Conservation (phyloP, 2,797 vertebrate genomes). For the Pipistrellus pipistrellus region DNA sequence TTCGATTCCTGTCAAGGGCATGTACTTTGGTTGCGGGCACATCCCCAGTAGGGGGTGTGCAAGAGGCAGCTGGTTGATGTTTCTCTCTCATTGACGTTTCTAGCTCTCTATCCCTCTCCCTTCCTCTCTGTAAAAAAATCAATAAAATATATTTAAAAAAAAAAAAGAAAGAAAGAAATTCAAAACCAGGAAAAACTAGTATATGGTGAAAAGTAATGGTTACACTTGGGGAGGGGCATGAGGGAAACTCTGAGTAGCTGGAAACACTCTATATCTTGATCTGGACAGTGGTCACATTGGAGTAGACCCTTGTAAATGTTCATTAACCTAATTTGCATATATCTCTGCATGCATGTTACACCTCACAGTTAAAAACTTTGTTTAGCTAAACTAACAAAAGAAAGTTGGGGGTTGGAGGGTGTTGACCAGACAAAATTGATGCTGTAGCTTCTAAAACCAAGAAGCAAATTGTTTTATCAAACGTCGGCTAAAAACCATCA, state of each 20-base stretch:
- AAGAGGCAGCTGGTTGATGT: too few species aligned
- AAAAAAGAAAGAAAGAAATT: background rate
- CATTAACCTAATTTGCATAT: background rate
- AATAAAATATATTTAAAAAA: too few species aligned
- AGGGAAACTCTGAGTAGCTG: background rate
- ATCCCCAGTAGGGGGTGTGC: too few species aligned
- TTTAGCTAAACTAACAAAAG: background rate
- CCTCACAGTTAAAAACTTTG: background rate
- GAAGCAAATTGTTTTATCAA: background rate
- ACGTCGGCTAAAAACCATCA: background rate
- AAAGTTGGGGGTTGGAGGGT: background rate
- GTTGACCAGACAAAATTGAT: background rate
- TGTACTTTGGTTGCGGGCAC: too few species aligned
- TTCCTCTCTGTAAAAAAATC: too few species aligned
- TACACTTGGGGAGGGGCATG: background rate
- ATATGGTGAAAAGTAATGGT: background rate
- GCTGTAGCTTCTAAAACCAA: background rate
- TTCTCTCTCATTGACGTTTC: too few species aligned
- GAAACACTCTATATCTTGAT: background rate
- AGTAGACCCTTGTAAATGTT: background rate
- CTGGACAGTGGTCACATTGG: background rate
- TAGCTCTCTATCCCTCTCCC: too few species aligned
- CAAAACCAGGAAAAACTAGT: background rate
- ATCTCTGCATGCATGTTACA: background rate
- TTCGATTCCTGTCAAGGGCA: too few species aligned